Percentiles rank a stretch among this genome's conserved stretches.
Evolutionary conservation across 2,113 vertebrate genomes (phyloP).

Genomic region (Gambusia affinis): DNA sequence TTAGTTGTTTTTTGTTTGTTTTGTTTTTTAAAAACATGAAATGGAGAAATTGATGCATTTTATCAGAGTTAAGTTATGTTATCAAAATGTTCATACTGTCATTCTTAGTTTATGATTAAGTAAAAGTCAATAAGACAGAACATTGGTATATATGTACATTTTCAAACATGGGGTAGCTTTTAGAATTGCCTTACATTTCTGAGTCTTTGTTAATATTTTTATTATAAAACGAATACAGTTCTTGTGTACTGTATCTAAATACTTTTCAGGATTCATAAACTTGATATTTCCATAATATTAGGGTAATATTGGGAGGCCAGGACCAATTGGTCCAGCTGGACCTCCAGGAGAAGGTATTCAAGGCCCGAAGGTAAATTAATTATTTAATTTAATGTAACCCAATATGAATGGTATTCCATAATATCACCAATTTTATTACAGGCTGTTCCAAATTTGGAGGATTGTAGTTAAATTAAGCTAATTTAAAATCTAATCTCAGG

Average conservation of each 20-base stretch:
- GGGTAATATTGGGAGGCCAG: slow-evolving; percentile 84
- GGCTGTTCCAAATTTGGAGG: background rate
- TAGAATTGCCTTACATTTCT: no score
- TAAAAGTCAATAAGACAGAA: background rate
- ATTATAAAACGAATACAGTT: no score
- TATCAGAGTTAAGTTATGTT: background rate
- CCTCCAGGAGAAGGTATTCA: slow-evolving; percentile 87
- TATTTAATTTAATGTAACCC: background rate
- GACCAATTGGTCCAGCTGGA: slow-evolving; percentile 82
- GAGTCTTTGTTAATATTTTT: no score
- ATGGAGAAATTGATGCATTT: background rate
- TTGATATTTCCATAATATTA: slow-evolving; percentile 37
- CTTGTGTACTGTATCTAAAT: no score
- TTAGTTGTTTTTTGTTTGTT: no score
- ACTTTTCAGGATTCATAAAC: background rate
- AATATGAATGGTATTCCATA: slow-evolving; percentile 19
- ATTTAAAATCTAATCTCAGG: slow-evolving; percentile 73
- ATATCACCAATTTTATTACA: slow-evolving; percentile 18
- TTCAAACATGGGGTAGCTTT: no score
- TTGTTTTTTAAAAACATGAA: background rate
- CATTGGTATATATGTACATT: no score
- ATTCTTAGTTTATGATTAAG: no score
- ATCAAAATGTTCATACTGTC: background rate
- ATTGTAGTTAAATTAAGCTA: background rate
- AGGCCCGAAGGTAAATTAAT: slow-evolving; percentile 84